Evolutionary conservation across 2,797 vertebrate genomes (phyloP).

Genomic region (Cheirogaleus major): DNA sequence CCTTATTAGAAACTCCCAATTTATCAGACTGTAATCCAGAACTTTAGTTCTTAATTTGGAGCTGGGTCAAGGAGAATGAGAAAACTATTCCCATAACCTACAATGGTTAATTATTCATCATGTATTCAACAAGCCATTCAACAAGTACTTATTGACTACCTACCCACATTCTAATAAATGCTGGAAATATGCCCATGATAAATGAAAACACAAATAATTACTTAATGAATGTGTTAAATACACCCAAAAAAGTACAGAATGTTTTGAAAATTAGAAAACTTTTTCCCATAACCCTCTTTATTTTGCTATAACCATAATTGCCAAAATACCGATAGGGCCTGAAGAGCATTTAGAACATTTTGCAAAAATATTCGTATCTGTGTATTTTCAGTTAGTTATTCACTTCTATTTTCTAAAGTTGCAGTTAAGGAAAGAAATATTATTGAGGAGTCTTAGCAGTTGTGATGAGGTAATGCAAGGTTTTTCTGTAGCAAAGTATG

Average conservation of each 20-base stretch:
- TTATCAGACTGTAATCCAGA: background rate
- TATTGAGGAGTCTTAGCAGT: background rate
- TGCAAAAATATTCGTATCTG: background rate
- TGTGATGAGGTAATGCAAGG: background rate
- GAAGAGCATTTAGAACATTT: background rate
- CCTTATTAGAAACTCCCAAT: background rate
- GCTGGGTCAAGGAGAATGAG: background rate
- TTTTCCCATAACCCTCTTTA: background rate
- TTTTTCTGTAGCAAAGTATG: constrained; percentile 23
- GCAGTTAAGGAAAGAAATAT: constrained; percentile 39
- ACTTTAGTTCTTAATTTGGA: background rate
- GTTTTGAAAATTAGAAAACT: background rate
- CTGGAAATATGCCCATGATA: background rate
- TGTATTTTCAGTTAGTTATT: background rate
- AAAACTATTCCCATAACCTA: background rate
- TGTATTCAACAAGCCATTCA: background rate
- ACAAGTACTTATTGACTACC: constrained; percentile 23
- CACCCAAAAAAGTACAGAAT: background rate
- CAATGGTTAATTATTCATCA: background rate
- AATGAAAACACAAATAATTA: background rate
- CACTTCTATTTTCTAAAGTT: background rate
- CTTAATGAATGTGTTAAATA: background rate
- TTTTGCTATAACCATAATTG: background rate
- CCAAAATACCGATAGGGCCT: background rate
- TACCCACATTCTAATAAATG: background rate